Base-by-base conservation (phyloP, 2,113 vertebrate species). In the Lontra canadensis region DNA sequence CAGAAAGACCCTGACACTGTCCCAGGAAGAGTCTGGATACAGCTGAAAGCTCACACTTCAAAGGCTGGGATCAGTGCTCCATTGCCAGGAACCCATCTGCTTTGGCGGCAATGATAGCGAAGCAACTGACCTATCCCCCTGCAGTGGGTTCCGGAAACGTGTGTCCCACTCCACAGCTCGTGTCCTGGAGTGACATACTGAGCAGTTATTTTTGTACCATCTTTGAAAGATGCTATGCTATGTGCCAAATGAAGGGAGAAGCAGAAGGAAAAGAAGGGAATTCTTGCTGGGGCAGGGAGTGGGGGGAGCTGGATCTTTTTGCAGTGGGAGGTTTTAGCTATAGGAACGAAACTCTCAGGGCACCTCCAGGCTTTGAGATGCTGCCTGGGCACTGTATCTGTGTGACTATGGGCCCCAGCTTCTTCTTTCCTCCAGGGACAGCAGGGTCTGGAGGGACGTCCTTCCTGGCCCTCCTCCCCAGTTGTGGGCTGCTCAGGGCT, bases 1-100 rank as follows among this genome's bases (percentile, higher is more conserved):
- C 49, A 59, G 57, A 11, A 17, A 26, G 55, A 31, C 44, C 34
- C 9, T 2, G 3, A 1, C 0, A n/a, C 44, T 52, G 39, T 57
- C 42, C 42, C 4, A 11, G 36, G n/a, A 20, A 0, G 1, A 1
- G 1, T 31, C 52, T 1, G 3, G 7, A 23, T 0, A 4, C 15
- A 47, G 44, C 21, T 10, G 5, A 20, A 52, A n/a, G 21, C 18
- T 20, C 25, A 2, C 17, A 3, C 20, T 21, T 15, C 1, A 0
- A 29, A 44, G 87, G 13, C 31, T n/a, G 49, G 61, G 63, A 21
- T 4, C 6, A 4, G 1, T 18, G 7, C 1, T 31, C 20, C 17
- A 0, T 1, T 1, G 39, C 67, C 10, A 0, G 59, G 82, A 93
- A 49, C 4, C 29, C 49, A 10, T 9, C 55, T 59, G n/a, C 44